Evolutionary conservation across 2,888 invertebrate species (phyloP), one percentile per base, ranked within the genome.

Genomic region (Dorcus parallelipipedus): DNA sequence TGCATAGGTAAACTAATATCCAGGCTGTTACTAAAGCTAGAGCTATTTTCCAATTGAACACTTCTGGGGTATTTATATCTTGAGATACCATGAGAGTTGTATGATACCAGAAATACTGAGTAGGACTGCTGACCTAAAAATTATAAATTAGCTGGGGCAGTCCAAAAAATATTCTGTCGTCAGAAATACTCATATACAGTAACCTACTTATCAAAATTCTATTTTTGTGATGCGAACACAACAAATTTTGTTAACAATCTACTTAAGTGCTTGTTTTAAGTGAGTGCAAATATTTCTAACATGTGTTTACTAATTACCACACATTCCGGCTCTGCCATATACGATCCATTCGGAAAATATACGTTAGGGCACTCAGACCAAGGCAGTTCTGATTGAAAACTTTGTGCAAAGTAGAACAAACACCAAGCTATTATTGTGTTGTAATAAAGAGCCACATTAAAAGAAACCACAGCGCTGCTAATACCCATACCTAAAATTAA

Each of bases 371-470:
- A 96, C 60, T 91, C 89, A 0, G 93, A 82, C 96, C 96, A 97
- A 6, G 96, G 96, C 69, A 96, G 78, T 71, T 94, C 89, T 0
- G 90, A 88, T 74, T 94, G 93, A 78, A 96, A 96, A 77, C 95
- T 95, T 83, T 93, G 92, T 66, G 91, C 89, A 74, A 96, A 90
- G 80, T 96, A 97, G 79, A 95, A 95, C 73, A 97, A 84, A 76
- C 96, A 96, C 97, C 97, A 97, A 60, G 96, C 96, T 67, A 97
- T 96, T 70, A 97, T 97, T 60, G 96, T 96, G 80, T 97, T 97
- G 80, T 97, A 97, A 79, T 97, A 97, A 64, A 97, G 83, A 9
- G 95, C 96, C 64, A 97, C 96, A 75, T 96, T 93, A 80, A 95
- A 97, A 1, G 96, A 96, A 38, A 97, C 97, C 63, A 97, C 91